Percentiles rank a stretch among this genome's conserved stretches.
These are phyloP conservation scores for Drosophila helvetica DNA, from an alignment of 2,888 invertebrate species.

Conservation along the genomic window DNA sequence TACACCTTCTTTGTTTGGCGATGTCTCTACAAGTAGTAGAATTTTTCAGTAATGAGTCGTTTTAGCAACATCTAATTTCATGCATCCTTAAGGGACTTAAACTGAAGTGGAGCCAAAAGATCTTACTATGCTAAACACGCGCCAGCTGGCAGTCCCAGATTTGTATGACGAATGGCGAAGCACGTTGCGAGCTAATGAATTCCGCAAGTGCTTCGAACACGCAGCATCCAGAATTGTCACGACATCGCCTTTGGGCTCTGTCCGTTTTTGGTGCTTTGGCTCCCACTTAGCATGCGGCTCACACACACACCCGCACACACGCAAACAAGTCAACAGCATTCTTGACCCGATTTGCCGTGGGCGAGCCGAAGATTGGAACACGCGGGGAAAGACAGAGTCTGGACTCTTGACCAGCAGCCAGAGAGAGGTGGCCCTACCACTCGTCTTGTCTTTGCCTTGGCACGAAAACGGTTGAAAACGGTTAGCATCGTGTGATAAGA, in stretches of 20 bases:
- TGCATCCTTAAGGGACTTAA: background rate
- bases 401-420: slow-evolving; percentile 29
- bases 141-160: background rate
- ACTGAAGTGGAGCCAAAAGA: background rate
- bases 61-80: background rate
- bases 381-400: slow-evolving; percentile 8
- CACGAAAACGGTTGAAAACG: background rate
- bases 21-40: background rate
- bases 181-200: slow-evolving; percentile 36
- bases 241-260: slow-evolving; percentile 31
- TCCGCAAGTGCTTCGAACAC: slow-evolving; percentile 30
- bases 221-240: slow-evolving; percentile 45
- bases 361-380: slow-evolving; percentile 2
- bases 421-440: slow-evolving; percentile 4
- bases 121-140: background rate
- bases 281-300: slow-evolving; percentile 41
- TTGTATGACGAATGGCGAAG: slow-evolving; percentile 18
- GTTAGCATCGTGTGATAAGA: slow-evolving; percentile 19
- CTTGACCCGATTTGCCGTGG: slow-evolving; percentile 36
- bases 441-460: slow-evolving; percentile 11
- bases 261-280: background rate
- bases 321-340: slow-evolving; percentile 26
- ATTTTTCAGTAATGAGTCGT: background rate
- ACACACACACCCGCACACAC: slow-evolving; percentile 8
- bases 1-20: slow-evolving; percentile 4